These are phyloP conservation scores for Aporophyla nigra DNA, from an alignment of 2,888 invertebrate genomes.

Conservation along the genomic window DNA sequence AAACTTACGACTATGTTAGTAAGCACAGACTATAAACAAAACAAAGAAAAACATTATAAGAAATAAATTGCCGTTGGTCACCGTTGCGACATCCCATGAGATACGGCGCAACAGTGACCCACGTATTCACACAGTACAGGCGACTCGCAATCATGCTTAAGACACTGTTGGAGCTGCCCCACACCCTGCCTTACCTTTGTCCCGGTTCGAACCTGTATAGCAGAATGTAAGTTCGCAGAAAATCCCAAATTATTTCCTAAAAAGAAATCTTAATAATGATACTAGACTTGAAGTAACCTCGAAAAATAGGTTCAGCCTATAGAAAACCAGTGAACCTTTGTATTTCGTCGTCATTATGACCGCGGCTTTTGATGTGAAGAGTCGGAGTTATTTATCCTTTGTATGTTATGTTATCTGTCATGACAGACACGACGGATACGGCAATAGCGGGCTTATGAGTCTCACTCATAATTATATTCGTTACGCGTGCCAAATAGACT, in stretches of 20 bases:
- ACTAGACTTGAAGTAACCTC: background rate
- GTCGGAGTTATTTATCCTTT: slow-evolving; percentile 21
- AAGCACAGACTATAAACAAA: too few relatives aligned
- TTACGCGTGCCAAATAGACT: background rate
- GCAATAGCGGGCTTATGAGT: background rate
- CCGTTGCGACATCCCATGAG: too few relatives aligned
- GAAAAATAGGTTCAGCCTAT: slow-evolving; percentile 20
- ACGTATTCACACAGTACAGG: too few relatives aligned
- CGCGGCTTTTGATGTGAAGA: slow-evolving; percentile 21
- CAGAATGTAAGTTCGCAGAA: slow-evolving; percentile 1
- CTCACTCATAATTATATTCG: background rate
- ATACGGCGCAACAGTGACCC: too few relatives aligned
- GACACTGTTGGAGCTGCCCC: too few relatives aligned
- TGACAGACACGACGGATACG: slow-evolving; percentile 9
- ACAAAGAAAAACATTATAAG: too few relatives aligned
- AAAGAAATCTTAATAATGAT: slow-evolving; percentile 5
- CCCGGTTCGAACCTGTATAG: background rate
- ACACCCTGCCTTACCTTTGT: too few relatives aligned
- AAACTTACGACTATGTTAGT: too few relatives aligned
- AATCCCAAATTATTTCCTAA: background rate
- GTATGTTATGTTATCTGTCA: slow-evolving; percentile 46
- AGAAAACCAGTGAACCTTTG: slow-evolving; percentile 24
- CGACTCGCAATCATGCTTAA: too few relatives aligned
- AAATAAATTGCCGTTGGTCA: too few relatives aligned
- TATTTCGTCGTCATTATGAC: slow-evolving; percentile 13